A percentile compares a stretch with the other conserved stretches of the same genome.
These are phyloP conservation scores for Pempheris klunzingeri DNA, from an alignment of 2,797 vertebrate genomes.

Conservation along the genomic window DNA sequence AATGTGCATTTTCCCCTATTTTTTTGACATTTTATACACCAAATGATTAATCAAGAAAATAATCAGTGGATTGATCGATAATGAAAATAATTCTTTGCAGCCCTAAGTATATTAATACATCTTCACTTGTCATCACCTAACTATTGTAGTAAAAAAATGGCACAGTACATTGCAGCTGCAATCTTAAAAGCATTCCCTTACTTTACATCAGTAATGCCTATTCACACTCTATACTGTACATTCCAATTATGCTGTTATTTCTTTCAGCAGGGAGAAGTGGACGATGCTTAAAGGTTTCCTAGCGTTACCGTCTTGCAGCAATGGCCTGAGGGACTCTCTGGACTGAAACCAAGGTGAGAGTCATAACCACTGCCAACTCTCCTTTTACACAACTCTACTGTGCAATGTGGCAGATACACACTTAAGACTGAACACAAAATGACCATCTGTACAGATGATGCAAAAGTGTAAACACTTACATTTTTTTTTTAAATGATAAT, in stretches of 20 bases:
- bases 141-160: background rate
- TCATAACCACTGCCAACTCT: slow-evolving; percentile 33
- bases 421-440: slow-evolving; percentile 30
- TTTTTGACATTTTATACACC: background rate
- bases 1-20: too few relatives aligned
- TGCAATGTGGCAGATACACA: slow-evolving; percentile 28
- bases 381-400: slow-evolving; percentile 46
- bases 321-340: slow-evolving; percentile 88
- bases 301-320: slow-evolving; percentile 79
- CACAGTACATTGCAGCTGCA: background rate
- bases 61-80: background rate
- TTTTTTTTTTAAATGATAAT: background rate
- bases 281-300: slow-evolving; percentile 83
- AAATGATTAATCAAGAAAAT: background rate
- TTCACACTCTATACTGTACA: slow-evolving; percentile 19
- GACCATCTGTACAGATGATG: slow-evolving; percentile 16
- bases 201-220: slow-evolving; percentile 21
- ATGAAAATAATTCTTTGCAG: background rate
- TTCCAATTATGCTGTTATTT: slow-evolving; percentile 55
- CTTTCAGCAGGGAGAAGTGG: slow-evolving; percentile 78
- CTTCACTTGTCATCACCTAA: background rate
- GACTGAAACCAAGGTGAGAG: slow-evolving; percentile 87
- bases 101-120: background rate
- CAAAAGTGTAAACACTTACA: slow-evolving; percentile 8
- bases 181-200: background rate